A percentile compares a stretch with the other conserved stretches of the same genome.
phyloP scores from a whole-genome alignment of 2,888 invertebrate species.

The Tachystola acroxantha region DNA sequence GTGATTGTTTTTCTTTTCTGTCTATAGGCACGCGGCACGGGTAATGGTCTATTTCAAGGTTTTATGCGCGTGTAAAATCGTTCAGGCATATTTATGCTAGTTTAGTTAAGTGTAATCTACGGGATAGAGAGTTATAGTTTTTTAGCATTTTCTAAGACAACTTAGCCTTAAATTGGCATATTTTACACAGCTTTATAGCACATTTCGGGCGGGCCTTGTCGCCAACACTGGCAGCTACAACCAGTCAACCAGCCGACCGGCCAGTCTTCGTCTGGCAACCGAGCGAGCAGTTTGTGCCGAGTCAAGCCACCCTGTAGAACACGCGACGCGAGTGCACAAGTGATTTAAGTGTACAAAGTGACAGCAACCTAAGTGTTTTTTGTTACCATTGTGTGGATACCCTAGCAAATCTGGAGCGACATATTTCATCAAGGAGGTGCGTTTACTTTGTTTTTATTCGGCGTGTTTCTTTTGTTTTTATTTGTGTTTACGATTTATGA shows the following conservation, averaged over 20 bases:
- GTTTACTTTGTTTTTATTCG: conserved; percentile 14
- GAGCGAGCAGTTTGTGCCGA: conserved; percentile 25
- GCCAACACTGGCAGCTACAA: conserved; percentile 6
- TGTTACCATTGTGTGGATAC: conserved; percentile 40
- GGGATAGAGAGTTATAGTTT: too few relatives aligned
- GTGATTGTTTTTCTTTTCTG: too few relatives aligned
- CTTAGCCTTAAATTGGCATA: too few relatives aligned
- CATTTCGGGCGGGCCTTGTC: too few relatives aligned
- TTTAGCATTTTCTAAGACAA: too few relatives aligned
- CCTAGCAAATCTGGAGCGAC: conserved; percentile 62
- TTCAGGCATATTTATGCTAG: too few relatives aligned
- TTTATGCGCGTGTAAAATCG: too few relatives aligned
- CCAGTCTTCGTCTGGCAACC: conserved; percentile 44
- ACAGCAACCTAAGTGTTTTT: conserved; percentile 30
- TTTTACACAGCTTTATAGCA: too few relatives aligned
- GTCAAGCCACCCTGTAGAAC: conserved; percentile 20
- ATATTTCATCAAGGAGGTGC: conserved; percentile 46
- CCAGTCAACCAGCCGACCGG: conserved; percentile 20
- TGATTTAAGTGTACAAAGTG: conserved; percentile 34
- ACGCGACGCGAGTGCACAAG: conserved; percentile 49
- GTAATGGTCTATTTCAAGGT: too few relatives aligned
- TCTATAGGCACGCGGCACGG: too few relatives aligned
- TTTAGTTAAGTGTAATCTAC: too few relatives aligned
- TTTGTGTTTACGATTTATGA: conserved; percentile 37
- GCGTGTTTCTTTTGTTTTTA: conserved; percentile 14